Evolutionary conservation across 2,113 vertebrate genomes (phyloP).

Genomic region (Dromaius novaehollandiae): DNA sequence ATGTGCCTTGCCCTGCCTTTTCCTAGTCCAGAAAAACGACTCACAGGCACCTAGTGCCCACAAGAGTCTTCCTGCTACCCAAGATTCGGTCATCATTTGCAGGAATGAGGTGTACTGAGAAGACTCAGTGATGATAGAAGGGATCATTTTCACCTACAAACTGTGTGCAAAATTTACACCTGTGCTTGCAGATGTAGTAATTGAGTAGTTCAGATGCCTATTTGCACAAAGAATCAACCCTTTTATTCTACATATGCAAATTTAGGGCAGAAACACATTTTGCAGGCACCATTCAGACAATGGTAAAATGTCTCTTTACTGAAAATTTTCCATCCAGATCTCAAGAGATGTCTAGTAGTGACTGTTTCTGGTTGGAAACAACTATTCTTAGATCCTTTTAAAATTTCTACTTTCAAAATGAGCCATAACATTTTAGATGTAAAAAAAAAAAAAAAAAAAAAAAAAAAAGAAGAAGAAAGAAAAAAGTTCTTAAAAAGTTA

Average conservation of each 20-base stretch:
- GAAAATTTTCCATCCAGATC: constrained; percentile 47
- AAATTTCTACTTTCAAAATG: constrained; percentile 53
- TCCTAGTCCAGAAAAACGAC: background rate
- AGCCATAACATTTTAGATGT: background rate
- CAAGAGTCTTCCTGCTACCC: background rate
- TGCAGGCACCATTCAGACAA: background rate
- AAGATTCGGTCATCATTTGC: rapidly evolving
- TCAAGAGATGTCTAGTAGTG: constrained; percentile 29
- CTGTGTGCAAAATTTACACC: background rate
- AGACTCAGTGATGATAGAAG: background rate
- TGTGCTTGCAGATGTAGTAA: background rate
- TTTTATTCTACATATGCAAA: background rate
- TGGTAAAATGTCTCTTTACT: background rate
- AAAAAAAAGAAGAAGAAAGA: too few species aligned
- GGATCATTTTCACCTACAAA: background rate
- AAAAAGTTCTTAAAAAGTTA: background rate
- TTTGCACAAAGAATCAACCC: background rate
- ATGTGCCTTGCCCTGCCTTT: background rate
- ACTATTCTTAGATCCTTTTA: constrained; percentile 43
- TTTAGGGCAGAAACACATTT: background rate
- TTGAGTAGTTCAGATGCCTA: background rate
- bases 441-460: too few species aligned
- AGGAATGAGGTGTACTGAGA: background rate
- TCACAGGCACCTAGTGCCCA: background rate
- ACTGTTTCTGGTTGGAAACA: constrained; percentile 39